Conservation (phyloP, 2,888 invertebrate genomes). For the Pammene aurita region DNA sequence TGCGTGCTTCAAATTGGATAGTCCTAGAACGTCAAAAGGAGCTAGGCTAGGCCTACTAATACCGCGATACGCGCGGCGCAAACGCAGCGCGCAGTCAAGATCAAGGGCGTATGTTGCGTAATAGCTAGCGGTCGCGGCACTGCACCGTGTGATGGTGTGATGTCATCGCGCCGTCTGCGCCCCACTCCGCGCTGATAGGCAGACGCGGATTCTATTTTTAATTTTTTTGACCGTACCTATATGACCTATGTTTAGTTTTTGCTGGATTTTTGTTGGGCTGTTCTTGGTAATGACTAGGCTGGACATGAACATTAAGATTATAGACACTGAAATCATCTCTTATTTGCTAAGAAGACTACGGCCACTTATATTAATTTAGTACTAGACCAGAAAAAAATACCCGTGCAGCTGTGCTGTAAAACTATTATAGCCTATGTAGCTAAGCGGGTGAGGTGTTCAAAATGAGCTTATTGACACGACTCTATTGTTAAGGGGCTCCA, state of each 20-base stretch:
- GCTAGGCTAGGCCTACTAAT: constrained; percentile 36
- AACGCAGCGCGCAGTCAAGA: constrained; percentile 78
- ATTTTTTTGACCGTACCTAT: constrained; percentile 50
- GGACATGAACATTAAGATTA: not conserved
- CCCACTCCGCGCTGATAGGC: constrained; percentile 66
- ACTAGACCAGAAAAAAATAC: too few species aligned
- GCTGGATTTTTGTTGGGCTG: constrained; percentile 5
- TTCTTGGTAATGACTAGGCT: not conserved
- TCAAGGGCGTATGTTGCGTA: constrained; percentile 83
- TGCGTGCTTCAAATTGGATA: not conserved
- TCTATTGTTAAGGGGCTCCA: too few species aligned
- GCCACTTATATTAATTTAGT: too few species aligned
- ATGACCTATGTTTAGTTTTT: constrained; percentile 42
- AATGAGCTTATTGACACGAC: too few species aligned
- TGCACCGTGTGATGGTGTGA: constrained; percentile 81
- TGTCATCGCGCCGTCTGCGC: constrained; percentile 75
- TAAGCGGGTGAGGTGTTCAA: too few species aligned
- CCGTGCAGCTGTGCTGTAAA: too few species aligned
- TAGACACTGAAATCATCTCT: too few species aligned
- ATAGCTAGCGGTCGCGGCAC: constrained; percentile 79
- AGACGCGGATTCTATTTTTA: constrained; percentile 76
- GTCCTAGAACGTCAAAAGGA: constrained; percentile 14
- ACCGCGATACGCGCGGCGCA: constrained; percentile 57
- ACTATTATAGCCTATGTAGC: too few species aligned
- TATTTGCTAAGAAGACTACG: too few species aligned